These are phyloP conservation scores for Hexactinellida sp. DNA, from an alignment of 37 sponge, comb jelly and placozoan species.

Conservation along the genomic window DNA sequence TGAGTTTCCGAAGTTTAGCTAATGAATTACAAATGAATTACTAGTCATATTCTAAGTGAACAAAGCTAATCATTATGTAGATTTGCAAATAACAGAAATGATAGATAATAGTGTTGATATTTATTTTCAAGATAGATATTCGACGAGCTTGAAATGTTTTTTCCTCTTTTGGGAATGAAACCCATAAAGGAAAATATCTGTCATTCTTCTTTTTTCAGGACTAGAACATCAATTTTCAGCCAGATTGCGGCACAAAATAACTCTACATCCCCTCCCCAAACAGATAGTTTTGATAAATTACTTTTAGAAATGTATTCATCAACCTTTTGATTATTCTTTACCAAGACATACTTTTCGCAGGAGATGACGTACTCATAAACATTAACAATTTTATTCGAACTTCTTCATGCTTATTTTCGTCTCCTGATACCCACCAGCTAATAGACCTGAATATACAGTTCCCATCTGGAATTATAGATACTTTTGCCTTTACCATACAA, in stretches of 20 bases:
- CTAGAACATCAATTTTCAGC: not conserved
- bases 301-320: not conserved
- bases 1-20: too few relatives aligned
- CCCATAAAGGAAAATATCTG: not conserved
- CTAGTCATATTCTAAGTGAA: too few relatives aligned
- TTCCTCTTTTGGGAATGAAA: not conserved
- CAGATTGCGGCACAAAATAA: not conserved
- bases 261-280: not conserved
- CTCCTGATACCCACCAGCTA: not conserved
- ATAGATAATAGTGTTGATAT: too few relatives aligned
- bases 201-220: not conserved
- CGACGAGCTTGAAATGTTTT: not conserved
- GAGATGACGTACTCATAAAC: not conserved
- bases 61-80: too few relatives aligned
- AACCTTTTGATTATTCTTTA: not conserved
- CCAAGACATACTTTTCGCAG: not conserved
- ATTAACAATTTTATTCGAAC: not conserved
- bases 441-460: not conserved
- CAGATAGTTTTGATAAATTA: not conserved
- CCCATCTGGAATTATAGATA: conserved; percentile 4
- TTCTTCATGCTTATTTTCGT: not conserved
- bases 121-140: not conserved
- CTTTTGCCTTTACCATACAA: not conserved
- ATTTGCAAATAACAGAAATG: too few relatives aligned
- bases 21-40: too few relatives aligned